Conservation (phyloP, 2,797 vertebrate species). For the Acipenser ruthenus region DNA sequence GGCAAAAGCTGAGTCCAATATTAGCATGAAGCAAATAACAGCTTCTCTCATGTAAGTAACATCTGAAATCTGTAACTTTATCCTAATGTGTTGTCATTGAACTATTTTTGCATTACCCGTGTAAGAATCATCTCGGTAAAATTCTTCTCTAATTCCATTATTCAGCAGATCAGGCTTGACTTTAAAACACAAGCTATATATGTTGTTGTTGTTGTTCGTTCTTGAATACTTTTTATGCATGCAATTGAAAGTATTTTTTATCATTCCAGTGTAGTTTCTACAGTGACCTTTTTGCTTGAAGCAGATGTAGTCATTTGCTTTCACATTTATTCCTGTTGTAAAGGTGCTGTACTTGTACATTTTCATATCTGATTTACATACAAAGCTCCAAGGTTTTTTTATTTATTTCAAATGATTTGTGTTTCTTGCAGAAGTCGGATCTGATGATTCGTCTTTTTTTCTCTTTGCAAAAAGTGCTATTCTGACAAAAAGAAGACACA, state of each 20-base stretch:
- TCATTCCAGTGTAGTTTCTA: not conserved
- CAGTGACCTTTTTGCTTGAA: not conserved
- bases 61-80: too few relatives aligned
- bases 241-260: not conserved
- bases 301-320: not conserved
- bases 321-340: not conserved
- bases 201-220: not conserved
- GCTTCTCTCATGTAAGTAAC: too few relatives aligned
- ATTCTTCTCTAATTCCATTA: too few relatives aligned
- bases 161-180: too few relatives aligned
- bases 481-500: not conserved
- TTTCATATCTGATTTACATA: constrained; percentile 1
- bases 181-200: too few relatives aligned
- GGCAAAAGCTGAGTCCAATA: too few relatives aligned
- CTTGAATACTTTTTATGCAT: not conserved
- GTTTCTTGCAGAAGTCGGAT: not conserved
- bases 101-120: too few relatives aligned
- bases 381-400: not conserved
- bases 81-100: too few relatives aligned
- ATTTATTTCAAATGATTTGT: not conserved
- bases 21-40: too few relatives aligned
- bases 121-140: too few relatives aligned
- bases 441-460: not conserved
- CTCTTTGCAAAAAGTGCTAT: not conserved
- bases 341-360: not conserved